Conservation (phyloP, 1,140 invertebrate genomes). For the Plodia interpunctella region DNA sequence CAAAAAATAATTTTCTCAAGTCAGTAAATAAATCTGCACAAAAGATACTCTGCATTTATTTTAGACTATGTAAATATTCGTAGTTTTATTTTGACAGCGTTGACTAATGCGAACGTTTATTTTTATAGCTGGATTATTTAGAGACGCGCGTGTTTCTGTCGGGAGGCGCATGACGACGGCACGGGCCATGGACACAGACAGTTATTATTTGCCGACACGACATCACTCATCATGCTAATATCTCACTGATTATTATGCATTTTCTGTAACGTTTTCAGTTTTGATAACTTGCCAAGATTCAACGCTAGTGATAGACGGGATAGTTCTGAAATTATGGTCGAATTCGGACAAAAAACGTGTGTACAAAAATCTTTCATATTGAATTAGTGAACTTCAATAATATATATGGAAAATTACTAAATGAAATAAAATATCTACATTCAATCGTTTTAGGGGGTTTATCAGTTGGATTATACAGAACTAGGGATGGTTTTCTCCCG, state of each 20-base stretch:
- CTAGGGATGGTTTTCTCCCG: too few relatives aligned
- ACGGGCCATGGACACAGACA: slow-evolving; percentile 30
- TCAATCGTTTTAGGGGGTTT: too few relatives aligned
- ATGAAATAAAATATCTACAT: too few relatives aligned
- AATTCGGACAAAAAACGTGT: background rate
- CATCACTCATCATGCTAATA: slow-evolving; percentile 69
- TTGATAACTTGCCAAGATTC: slow-evolving; percentile 54
- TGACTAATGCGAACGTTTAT: slow-evolving; percentile 74
- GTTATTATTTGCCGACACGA: slow-evolving; percentile 64
- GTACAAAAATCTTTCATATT: background rate
- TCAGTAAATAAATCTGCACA: slow-evolving; percentile 21
- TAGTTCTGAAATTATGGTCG: slow-evolving; percentile 6
- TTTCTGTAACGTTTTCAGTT: slow-evolving; percentile 46
- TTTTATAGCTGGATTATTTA: slow-evolving; percentile 71
- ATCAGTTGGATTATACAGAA: too few relatives aligned
- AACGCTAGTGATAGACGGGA: slow-evolving; percentile 21
- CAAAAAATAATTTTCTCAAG: slow-evolving; percentile 21
- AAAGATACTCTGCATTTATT: slow-evolving; percentile 31
- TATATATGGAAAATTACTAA: too few relatives aligned
- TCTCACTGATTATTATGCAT: slow-evolving; percentile 59
- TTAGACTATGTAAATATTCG: slow-evolving; percentile 47
- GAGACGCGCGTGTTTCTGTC: slow-evolving; percentile 51
- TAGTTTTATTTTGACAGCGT: slow-evolving; percentile 69
- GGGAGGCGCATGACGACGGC: slow-evolving; percentile 32
- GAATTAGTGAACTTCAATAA: too few relatives aligned